Evolutionary conservation across 2,113 vertebrate genomes (phyloP).

Genomic region (Megaceryle maxima): DNA sequence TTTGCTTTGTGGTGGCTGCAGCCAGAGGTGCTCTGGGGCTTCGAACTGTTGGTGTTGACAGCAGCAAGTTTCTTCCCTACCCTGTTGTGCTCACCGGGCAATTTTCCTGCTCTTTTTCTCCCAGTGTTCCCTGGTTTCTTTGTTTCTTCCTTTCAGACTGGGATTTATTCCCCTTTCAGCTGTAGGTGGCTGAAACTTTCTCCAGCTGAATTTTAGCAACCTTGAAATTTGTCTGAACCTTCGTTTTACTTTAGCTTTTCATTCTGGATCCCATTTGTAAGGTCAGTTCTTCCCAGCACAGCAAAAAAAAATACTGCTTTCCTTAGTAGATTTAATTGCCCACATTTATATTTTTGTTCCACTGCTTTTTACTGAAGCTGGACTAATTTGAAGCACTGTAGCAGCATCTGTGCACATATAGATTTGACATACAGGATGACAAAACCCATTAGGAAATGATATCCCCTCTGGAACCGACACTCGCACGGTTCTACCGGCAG

Average conservation of each 20-base stretch:
- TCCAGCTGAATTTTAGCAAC: not conserved
- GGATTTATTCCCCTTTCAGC: not conserved
- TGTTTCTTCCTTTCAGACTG: not conserved
- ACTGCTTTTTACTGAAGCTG: not conserved
- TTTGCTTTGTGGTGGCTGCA: not conserved
- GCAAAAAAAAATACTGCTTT: not conserved
- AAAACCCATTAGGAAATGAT: not conserved
- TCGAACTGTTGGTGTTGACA: fast-evolving
- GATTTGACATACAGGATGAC: not conserved
- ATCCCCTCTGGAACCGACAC: not conserved
- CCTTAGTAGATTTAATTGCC: not conserved
- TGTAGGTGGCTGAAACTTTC: not conserved
- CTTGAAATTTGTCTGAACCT: not conserved
- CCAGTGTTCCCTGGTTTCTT: not conserved
- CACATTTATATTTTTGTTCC: not conserved
- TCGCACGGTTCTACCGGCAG: not conserved
- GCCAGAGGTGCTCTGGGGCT: not conserved
- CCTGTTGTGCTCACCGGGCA: not conserved
- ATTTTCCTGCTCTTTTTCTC: fast-evolving
- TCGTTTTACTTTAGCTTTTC: not conserved
- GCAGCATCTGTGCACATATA: not conserved
- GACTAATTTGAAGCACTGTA: not conserved
- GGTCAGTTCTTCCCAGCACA: not conserved
- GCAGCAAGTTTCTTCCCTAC: fast-evolving
- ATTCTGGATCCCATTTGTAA: not conserved